Base-by-base conservation (phyloP, 2,113 vertebrate genomes). In the Megaceryle torquata region DNA sequence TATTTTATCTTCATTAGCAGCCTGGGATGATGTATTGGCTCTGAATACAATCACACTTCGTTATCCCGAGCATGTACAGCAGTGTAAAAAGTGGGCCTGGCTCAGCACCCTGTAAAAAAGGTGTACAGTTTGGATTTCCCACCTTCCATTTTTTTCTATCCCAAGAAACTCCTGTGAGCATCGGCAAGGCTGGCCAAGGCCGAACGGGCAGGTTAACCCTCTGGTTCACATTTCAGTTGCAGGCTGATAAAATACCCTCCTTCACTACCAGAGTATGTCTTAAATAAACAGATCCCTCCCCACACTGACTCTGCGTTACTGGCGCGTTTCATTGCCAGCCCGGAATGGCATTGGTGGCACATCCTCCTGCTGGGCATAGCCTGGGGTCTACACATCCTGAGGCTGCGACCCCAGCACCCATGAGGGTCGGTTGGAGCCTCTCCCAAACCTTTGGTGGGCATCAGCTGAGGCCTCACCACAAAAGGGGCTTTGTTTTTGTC, bases 261-360 rank as follows among this genome's bases (percentile, higher is more conserved):
- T 88, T 84, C 83, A 82, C 90, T 94, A 92, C 93, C 53, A 81
- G 95, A 89, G 79, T 16, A 35, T 83, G 65, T 87, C 91, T 86
- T 75, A 70, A 98, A 97, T 97, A 98, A 97, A 97, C 46, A 3
- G 50, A 43, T 65, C 87, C 60, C 76, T 91, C 59, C 82, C 76
- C 78, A 75, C 48, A 33, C 48, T 9, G 89, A 50, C 64, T 10
- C 26, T 3, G 37, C 1, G 5, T 76, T 46, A 43, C 65, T 91
- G 80, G 75, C 53, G 16, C 44, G 68, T 59, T 64, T 89, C 87
- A 14, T 26, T 37, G 50, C 63, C 33, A 10, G 6, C 21, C 71
- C 25, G 2, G 5, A 19, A 11, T 60, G 10, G 60, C 37, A 0
- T 4, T 70, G 3, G 59, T 75, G 25, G 37, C 13, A 10, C 33